These are phyloP conservation scores for Mycalesis mineus DNA, from an alignment of 2,888 invertebrate genomes.

Conservation along the genomic window DNA sequence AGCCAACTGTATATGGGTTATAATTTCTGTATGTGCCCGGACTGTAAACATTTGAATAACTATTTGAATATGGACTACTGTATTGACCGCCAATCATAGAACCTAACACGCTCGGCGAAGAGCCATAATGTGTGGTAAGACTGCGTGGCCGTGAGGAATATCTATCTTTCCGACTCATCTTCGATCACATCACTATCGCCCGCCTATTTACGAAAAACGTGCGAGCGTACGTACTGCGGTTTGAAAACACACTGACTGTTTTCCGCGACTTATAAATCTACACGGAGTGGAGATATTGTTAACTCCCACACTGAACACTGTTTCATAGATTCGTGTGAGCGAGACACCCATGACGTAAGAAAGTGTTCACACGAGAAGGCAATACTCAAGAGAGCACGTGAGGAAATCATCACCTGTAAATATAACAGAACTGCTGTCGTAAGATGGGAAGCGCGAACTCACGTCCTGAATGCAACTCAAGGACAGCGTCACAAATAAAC, in stretches of 20 bases:
- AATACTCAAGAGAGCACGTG: conserved; percentile 48
- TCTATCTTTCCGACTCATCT: conserved; percentile 71
- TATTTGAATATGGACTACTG: conserved; percentile 57
- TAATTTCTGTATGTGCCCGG: conserved; percentile 64
- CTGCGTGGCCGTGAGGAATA: conserved; percentile 64
- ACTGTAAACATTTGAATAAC: conserved; percentile 58
- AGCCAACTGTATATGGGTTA: conserved; percentile 65
- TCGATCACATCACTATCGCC: conserved; percentile 51
- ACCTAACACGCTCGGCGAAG: conserved; percentile 66
- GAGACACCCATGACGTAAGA: conserved; percentile 54
- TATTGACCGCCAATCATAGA: conserved; percentile 63
- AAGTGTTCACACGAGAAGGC: conserved; percentile 44
- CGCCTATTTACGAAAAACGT: conserved; percentile 31
- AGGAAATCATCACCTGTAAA: conserved; percentile 62
- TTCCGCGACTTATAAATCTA: conserved; percentile 53
- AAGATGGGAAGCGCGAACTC: conserved; percentile 32
- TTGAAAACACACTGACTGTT: conserved; percentile 66
- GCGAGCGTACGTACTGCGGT: conserved; percentile 53
- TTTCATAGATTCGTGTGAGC: conserved; percentile 45
- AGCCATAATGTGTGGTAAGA: conserved; percentile 63
- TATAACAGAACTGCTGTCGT: conserved; percentile 44
- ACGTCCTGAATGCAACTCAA: conserved; percentile 32
- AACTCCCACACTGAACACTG: conserved; percentile 54
- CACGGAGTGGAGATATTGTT: conserved; percentile 60
- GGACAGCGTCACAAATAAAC: conserved; percentile 46